These are phyloP conservation scores for Echinarachnius parma DNA, from an alignment of 53 echinoderm and acorn worm species.

Conservation along the genomic window DNA sequence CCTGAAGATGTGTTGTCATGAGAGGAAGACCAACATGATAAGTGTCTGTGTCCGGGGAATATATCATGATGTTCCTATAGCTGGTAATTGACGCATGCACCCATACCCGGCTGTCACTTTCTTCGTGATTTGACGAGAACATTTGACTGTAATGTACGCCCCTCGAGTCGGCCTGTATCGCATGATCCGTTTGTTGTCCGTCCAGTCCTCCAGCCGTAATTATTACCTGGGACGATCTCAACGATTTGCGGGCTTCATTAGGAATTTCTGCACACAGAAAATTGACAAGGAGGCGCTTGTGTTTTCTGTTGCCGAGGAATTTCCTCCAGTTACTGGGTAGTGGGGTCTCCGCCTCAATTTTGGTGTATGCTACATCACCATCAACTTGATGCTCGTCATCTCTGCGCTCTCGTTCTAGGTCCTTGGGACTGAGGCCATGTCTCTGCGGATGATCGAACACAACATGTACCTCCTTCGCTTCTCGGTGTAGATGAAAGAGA, in stretches of 20 bases:
- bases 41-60: conserved; percentile 48
- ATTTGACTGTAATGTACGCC: no score
- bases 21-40: conserved; percentile 52
- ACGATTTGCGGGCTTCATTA: no score
- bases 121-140: conserved; percentile 45
- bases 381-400: conserved; percentile 13
- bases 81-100: conserved; percentile 23
- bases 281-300: conserved; percentile 36
- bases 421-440: conserved; percentile 38
- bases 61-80: conserved; percentile 22
- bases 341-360: conserved; percentile 6
- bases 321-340: conserved; percentile 29
- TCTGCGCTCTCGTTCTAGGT: conserved; percentile 37
- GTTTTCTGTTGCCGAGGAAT: conserved; percentile 20
- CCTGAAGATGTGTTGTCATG: no score
- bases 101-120: conserved; percentile 55
- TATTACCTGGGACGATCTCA: no score
- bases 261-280: conserved; percentile 20
- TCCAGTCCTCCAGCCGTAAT: no score
- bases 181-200: background rate
- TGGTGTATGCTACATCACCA: background rate
- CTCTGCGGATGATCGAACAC: conserved; percentile 54
- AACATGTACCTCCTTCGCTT: conserved; percentile 42
- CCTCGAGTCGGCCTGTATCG: background rate
- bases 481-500: conserved; percentile 4